Evolutionary conservation across 2,113 vertebrate genomes (phyloP).

Genomic region (Psophia crepitans): DNA sequence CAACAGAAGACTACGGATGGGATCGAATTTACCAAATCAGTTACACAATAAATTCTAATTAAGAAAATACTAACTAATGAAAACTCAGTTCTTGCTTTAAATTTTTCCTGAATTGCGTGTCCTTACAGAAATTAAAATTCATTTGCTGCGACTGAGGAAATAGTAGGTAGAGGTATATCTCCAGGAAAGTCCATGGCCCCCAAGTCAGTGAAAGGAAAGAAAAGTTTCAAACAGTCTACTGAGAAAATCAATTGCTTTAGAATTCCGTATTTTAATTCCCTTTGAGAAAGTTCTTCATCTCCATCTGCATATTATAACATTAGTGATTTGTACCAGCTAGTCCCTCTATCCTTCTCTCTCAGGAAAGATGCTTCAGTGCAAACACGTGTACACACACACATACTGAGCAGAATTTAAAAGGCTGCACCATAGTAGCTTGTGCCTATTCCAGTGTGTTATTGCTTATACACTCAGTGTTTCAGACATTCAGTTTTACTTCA

Average conservation of each 20-base stretch:
- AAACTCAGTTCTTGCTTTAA: not conserved
- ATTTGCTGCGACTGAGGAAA: not conserved
- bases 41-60: not conserved
- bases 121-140: not conserved
- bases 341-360: not conserved
- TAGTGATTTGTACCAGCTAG: not conserved
- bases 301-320: not conserved
- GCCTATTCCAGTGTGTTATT: not conserved
- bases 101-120: not conserved
- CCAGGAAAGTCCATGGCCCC: not conserved
- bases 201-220: not conserved
- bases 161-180: not conserved
- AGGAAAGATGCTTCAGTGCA: not conserved
- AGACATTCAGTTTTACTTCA: not conserved
- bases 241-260: not conserved
- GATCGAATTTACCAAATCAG: not conserved
- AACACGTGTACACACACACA: accelerated
- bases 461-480: not conserved
- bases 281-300: not conserved
- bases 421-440: not conserved
- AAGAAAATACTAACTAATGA: not conserved
- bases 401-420: not conserved
- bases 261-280: not conserved
- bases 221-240: not conserved
- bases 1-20: not conserved